A percentile compares a stretch with the other conserved stretches of the same genome.
These are phyloP conservation scores for Sialis fuliginosa DNA, from an alignment of 2,888 invertebrate genomes.

Conservation along the genomic window DNA sequence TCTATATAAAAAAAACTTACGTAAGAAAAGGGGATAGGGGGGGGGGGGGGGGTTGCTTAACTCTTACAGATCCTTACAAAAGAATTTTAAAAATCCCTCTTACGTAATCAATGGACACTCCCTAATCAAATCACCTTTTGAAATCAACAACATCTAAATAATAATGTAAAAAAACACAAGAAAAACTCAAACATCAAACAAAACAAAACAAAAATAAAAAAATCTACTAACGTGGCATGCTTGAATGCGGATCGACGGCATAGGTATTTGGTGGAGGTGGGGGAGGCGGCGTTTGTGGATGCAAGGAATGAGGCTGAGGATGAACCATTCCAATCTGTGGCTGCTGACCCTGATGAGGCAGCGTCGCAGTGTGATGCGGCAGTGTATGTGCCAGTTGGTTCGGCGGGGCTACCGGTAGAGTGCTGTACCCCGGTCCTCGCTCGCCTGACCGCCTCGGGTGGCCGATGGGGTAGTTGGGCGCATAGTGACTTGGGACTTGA, in stretches of 20 bases:
- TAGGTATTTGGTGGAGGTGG: constrained; percentile 43
- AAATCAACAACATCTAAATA: too few relatives aligned
- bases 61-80: too few relatives aligned
- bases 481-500: constrained; percentile 92
- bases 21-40: too few relatives aligned
- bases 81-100: too few relatives aligned
- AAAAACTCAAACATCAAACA: not conserved
- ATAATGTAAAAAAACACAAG: too few relatives aligned
- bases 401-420: constrained; percentile 51
- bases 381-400: constrained; percentile 18
- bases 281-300: constrained; percentile 40
- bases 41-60: too few relatives aligned
- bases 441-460: constrained; percentile 43
- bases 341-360: constrained; percentile 17
- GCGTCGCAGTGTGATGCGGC: constrained; percentile 14
- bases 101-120: too few relatives aligned
- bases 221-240: constrained; percentile 65
- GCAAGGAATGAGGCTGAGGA: constrained; percentile 40
- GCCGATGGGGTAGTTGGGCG: constrained; percentile 81
- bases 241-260: constrained; percentile 38
- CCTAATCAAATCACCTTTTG: not conserved
- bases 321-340: constrained; percentile 71
- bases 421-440: constrained; percentile 70
- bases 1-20: too few relatives aligned
- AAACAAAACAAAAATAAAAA: constrained; percentile 6